Evolutionary conservation across 2,888 invertebrate species (phyloP), one percentile per base, ranked within the genome.

Genomic region (Drosophila ezoana): DNA sequence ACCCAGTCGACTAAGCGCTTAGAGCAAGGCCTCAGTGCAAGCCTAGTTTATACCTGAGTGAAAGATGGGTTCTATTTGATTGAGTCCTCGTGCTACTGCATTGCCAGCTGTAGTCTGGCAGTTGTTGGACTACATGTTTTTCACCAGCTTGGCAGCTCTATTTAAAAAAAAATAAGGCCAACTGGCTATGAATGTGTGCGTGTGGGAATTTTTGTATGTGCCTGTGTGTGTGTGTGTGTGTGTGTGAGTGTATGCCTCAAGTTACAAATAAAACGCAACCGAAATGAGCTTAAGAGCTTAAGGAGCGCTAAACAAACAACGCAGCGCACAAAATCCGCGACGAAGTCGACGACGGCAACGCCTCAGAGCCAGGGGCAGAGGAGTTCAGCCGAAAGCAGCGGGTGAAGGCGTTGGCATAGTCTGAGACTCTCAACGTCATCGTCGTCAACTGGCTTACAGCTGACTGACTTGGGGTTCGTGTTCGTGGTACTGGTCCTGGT

Each of bases 211-310:
- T 28, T 28, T 18, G 38, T n/a, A 32, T 37, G 44, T 53, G 33
- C 47, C 20, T 38, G 38, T 52, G 16, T 54, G 40, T 59, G 43
- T 59, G 43, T 63, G 47, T 44, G 44, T 8, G 20, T 43, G 59
- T 60, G 47, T 71, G 35, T 41, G 68, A 60, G 52, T 51, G 63
- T 67, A 70, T 79, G 83, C 84, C 75, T 87, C 72, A 72, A 88
- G 89, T 87, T 88, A 88, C 83, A 88, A 88, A 83, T 83, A 83
- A 87, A 88, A 83, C 84, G 84, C 84, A 88, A 83, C 83, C 89
- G 64, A 83, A 83, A 83, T 88, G 81, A 83, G 83, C 83, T 83
- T 83, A 83, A 88, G 83, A 88, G 83, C 89, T 83, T 83, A 88
- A 81, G 81, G 75, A 83, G 87, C 83, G 83, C 87, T 88, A 88